phyloP scores from a whole-genome alignment of 64 coral and sea anemone species.

The Exaiptasia diaphana region DNA sequence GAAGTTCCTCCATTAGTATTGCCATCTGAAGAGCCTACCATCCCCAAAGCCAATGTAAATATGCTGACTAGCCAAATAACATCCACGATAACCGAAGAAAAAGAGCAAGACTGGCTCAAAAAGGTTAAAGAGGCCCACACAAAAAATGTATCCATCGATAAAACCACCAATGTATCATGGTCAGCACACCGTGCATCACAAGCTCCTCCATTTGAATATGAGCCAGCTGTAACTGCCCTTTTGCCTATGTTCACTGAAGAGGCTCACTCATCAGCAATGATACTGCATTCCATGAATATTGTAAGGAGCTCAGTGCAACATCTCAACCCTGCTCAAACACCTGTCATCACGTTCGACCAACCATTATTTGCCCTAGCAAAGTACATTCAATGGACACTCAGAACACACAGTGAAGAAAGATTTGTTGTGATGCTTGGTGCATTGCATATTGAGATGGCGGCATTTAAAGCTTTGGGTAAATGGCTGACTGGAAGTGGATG shows the following conservation, averaged over 20 bases:
- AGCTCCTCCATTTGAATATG: not conserved
- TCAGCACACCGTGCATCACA: not conserved
- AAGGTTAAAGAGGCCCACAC: not conserved
- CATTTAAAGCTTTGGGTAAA: constrained; percentile 31
- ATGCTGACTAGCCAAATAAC: not conserved
- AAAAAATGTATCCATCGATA: not conserved
- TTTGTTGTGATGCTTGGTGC: constrained; percentile 35
- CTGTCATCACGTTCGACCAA: constrained; percentile 43
- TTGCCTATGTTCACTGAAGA: not conserved
- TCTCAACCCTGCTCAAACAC: constrained; percentile 21
- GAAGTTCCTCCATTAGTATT: constrained; percentile 7
- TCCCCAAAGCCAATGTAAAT: not conserved
- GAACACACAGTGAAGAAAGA: constrained; percentile 23
- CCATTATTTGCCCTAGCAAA: constrained; percentile 48
- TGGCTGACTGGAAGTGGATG: constrained; percentile 29
- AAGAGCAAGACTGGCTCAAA: not conserved
- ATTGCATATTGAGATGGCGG: constrained; percentile 21
- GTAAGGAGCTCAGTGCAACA: constrained; percentile 6
- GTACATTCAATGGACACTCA: constrained; percentile 44
- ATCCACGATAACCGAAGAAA: not conserved
- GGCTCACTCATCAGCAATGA: constrained; percentile 28
- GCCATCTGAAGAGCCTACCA: not conserved
- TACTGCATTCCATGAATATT: constrained; percentile 44
- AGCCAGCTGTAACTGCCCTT: not conserved
- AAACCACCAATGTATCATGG: not conserved